These are phyloP conservation scores for Triplophysa yarkandensis DNA, from an alignment of 2,797 vertebrate species.

Conservation along the genomic window DNA sequence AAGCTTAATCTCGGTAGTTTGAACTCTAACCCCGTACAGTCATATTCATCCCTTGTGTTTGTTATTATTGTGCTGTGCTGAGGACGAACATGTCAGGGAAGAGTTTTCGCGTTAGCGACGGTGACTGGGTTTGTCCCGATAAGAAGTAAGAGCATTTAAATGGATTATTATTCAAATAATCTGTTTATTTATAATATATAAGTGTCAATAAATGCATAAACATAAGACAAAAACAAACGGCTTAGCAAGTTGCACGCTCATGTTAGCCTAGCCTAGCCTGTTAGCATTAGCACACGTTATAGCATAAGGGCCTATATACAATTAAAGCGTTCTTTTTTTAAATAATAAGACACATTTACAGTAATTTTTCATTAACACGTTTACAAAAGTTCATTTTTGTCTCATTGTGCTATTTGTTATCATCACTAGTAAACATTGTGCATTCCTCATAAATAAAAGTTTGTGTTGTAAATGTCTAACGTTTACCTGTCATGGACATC, in stretches of 20 bases:
- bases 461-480: not conserved
- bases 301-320: slow-evolving; percentile 16
- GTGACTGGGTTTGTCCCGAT: slow-evolving; percentile 97
- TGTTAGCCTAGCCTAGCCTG: slow-evolving; percentile 44
- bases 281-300: slow-evolving; percentile 28
- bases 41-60: not conserved
- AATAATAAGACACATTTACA: no score
- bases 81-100: slow-evolving; percentile 87
- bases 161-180: not conserved
- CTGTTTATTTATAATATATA: not conserved
- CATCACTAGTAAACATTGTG: not conserved
- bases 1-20: not conserved
- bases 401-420: not conserved
- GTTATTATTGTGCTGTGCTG: slow-evolving; percentile 29
- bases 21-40: not conserved
- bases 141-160: slow-evolving; percentile 83
- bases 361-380: no score
- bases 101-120: slow-evolving; percentile 97
- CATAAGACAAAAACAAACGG: not conserved
- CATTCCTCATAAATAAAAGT: not conserved
- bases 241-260: slow-evolving; percentile 27
- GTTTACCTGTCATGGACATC: not conserved
- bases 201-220: no score
- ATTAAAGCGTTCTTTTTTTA: not conserved
- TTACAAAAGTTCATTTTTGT: no score